Conservation (phyloP, 2,888 invertebrate species). For the Vanessa cardui region DNA sequence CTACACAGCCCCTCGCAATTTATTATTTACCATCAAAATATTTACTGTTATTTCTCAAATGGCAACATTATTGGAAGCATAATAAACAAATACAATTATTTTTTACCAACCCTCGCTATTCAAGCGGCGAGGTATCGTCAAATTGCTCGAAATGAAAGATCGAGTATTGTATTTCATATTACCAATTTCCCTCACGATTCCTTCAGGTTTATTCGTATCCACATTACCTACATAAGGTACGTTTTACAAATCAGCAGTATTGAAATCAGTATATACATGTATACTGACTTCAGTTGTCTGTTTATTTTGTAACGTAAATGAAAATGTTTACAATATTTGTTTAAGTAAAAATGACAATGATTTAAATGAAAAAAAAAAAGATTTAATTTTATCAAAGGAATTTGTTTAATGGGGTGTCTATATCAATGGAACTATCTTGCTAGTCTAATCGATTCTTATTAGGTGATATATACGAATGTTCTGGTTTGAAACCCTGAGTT, state of each 20-base stretch:
- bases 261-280: conserved; percentile 8
- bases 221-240: conserved; percentile 21
- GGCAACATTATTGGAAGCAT: conserved; percentile 5
- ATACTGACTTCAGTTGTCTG: background rate
- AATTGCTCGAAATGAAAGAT: conserved; percentile 28
- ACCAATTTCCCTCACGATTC: conserved; percentile 42
- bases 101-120: conserved; percentile 12
- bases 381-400: too few relatives aligned
- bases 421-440: too few relatives aligned
- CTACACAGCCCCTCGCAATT: too few relatives aligned
- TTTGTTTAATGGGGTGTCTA: too few relatives aligned
- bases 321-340: too few relatives aligned
- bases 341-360: too few relatives aligned
- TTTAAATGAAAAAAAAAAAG: too few relatives aligned
- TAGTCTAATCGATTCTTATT: too few relatives aligned
- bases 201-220: conserved; percentile 27
- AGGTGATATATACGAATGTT: too few relatives aligned
- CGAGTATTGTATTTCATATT: conserved; percentile 35
- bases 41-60: conserved; percentile 4
- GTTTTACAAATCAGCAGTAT: conserved; percentile 20
- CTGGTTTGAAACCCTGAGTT: too few relatives aligned
- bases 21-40: background rate
- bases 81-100: conserved; percentile 14
- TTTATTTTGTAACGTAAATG: background rate
- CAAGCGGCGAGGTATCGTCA: conserved; percentile 16